phyloP scores from a whole-genome alignment of 2,797 vertebrate genomes.

The Pristis pectinata region DNA sequence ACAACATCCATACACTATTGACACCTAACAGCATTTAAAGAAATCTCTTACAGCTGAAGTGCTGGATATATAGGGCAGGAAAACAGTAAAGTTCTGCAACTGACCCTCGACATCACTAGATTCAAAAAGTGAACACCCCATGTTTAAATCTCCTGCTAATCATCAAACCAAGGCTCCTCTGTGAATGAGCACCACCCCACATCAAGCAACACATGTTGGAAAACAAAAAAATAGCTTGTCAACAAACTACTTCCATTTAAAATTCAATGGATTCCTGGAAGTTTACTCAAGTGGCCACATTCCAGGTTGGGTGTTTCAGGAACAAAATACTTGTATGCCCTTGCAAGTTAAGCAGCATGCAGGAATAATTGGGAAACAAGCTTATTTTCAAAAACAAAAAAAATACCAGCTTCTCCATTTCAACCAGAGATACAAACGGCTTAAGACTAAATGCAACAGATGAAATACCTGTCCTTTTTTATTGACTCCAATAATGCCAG shows the following conservation, averaged over 20 bases:
- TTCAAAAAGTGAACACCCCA: neutral
- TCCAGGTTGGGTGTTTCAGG: neutral
- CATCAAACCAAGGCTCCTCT: neutral
- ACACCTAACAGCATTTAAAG: neutral
- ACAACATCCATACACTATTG: neutral
- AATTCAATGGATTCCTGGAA: neutral
- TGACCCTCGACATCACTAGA: neutral
- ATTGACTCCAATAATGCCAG: conserved; percentile 91
- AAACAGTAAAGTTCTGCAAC: neutral
- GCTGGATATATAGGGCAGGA: neutral
- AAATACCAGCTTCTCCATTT: neutral
- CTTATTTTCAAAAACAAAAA: neutral
- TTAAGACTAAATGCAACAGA: neutral
- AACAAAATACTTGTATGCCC: neutral
- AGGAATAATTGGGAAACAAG: neutral
- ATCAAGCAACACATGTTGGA: neutral
- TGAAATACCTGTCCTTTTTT: conserved; percentile 82
- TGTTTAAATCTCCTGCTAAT: neutral
- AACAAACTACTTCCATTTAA: neutral
- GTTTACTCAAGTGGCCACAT: neutral
- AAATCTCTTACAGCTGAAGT: neutral
- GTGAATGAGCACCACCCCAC: neutral
- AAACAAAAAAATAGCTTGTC: neutral
- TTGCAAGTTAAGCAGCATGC: neutral
- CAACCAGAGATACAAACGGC: neutral